These are phyloP conservation scores for Cacatua alba DNA, from an alignment of 2,113 vertebrate genomes.

Conservation along the genomic window DNA sequence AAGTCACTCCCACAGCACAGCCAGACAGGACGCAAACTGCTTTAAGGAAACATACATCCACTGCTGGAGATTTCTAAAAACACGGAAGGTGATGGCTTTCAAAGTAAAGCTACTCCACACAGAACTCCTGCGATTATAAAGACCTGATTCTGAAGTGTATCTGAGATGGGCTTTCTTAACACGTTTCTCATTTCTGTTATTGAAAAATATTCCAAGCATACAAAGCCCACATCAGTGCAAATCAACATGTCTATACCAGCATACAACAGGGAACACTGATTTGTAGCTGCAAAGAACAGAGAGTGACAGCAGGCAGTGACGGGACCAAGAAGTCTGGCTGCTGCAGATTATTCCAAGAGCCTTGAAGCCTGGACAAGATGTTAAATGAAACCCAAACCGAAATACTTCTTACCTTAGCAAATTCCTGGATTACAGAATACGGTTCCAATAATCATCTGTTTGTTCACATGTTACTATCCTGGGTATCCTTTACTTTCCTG, in stretches of 20 bases:
- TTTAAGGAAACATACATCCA: background rate
- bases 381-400: background rate
- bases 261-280: background rate
- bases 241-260: background rate
- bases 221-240: background rate
- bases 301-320: background rate
- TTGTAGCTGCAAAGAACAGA: background rate
- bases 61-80: background rate
- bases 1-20: background rate
- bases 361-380: background rate
- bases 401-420: background rate
- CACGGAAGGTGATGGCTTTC: background rate
- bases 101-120: background rate
- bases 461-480: rapidly evolving
- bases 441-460: background rate
- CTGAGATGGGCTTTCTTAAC: background rate
- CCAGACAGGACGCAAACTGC: background rate
- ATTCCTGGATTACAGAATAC: background rate
- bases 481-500: background rate
- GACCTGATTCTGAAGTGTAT: background rate
- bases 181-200: background rate
- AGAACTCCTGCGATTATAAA: background rate
- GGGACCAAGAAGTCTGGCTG: background rate
- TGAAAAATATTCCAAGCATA: background rate
- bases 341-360: background rate